A percentile compares a stretch with the other conserved stretches of the same genome.
Evolutionary conservation across 2,888 invertebrate genomes (phyloP).

Genomic region (Acrobasis suavella): DNA sequence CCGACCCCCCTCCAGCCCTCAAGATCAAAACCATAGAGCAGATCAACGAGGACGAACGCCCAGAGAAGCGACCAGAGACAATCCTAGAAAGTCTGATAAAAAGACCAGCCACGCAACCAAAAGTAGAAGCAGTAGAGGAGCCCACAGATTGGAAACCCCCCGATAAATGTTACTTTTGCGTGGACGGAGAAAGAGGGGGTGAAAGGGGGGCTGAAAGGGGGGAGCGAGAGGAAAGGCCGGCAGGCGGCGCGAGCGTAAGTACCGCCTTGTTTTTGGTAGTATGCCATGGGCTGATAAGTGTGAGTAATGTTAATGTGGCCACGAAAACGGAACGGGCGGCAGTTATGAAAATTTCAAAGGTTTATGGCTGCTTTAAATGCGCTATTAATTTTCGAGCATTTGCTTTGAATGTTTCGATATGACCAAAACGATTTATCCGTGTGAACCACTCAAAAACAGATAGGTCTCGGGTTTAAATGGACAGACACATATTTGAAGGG

Average conservation of each 20-base stretch:
- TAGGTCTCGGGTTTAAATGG: too few species aligned
- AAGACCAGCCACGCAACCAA: constrained; percentile 73
- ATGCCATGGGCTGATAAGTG: not conserved
- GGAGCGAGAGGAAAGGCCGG: constrained; percentile 46
- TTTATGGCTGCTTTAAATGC: not conserved
- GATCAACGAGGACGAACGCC: constrained; percentile 64
- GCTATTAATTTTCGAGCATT: not conserved
- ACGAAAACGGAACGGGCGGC: not conserved
- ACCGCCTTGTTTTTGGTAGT: constrained; percentile 22
- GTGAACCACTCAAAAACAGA: too few species aligned
- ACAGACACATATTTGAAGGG: too few species aligned
- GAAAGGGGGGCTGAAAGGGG: constrained; percentile 45
- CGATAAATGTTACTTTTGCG: constrained; percentile 93
- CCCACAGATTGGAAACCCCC: constrained; percentile 91
- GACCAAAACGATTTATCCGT: too few species aligned
- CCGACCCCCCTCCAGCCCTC: constrained; percentile 73
- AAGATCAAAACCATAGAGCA: constrained; percentile 81
- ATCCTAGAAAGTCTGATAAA: constrained; percentile 80
- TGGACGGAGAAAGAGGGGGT: constrained; percentile 52
- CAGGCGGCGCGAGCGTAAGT: constrained; percentile 52
- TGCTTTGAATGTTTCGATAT: not conserved
- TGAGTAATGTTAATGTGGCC: constrained; percentile 11
- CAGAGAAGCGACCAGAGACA: constrained; percentile 66
- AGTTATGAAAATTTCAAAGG: not conserved
- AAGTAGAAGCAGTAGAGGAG: constrained; percentile 66